Conservation (phyloP, 2,113 vertebrate genomes). For the Cavia porcellus region DNA sequence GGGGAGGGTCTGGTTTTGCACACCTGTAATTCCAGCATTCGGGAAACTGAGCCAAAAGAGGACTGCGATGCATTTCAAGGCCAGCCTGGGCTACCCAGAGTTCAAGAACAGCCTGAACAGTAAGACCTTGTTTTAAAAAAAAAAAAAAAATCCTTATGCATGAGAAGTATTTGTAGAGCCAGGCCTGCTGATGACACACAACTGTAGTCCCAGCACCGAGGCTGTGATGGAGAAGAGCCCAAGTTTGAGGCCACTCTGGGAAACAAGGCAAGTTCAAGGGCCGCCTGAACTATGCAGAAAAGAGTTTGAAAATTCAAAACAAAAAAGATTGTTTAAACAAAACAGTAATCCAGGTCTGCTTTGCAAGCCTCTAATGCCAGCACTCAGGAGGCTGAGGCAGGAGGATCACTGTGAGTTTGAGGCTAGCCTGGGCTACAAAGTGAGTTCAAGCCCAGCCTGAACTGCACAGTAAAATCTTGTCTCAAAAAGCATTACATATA, state of each 20-base stretch:
- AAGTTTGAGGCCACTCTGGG: neutral
- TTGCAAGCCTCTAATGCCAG: neutral
- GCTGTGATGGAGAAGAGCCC: neutral
- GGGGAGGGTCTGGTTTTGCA: no score
- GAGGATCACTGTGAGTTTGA: neutral
- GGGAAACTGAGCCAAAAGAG: no score
- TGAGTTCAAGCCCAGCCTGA: neutral
- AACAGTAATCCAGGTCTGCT: neutral
- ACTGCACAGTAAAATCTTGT: neutral
- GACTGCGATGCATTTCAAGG: no score
- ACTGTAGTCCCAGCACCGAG: neutral
- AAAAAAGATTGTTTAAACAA: neutral
- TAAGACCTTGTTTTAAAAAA: no score
- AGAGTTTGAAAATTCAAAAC: neutral
- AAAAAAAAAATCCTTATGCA: neutral
- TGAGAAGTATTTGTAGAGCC: neutral
- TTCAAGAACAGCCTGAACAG: no score
- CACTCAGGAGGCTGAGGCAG: neutral
- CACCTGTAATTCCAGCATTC: neutral
- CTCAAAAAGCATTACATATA: no score
- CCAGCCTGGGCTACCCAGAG: no score
- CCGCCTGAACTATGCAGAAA: neutral
- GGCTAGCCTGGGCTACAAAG: no score
- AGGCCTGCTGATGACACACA: neutral
- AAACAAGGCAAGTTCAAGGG: neutral